These are phyloP conservation scores for Anas georgica DNA, from an alignment of 2,797 vertebrate species.

Conservation along the genomic window DNA sequence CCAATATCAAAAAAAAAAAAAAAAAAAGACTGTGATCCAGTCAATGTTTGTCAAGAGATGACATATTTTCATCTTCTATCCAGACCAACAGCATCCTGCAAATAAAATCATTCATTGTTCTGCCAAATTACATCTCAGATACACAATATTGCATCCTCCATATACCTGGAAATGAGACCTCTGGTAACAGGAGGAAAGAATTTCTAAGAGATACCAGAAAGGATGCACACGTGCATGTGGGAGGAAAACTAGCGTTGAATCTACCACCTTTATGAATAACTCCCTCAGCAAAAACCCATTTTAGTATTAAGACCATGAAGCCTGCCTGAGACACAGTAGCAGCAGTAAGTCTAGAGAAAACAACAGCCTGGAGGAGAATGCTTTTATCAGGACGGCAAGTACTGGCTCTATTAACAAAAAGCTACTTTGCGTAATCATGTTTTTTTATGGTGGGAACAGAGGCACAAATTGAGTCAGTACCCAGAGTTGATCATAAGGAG, in stretches of 20 bases:
- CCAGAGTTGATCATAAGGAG: background rate
- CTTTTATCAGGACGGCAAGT: background rate
- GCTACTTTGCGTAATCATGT: background rate
- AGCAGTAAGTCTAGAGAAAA: background rate
- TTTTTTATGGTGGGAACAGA: background rate
- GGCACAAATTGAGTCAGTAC: fast-evolving
- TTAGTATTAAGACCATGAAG: background rate
- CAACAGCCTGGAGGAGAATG: background rate
- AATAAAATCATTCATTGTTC: background rate
- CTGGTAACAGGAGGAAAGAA: background rate
- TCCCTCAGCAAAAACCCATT: background rate
- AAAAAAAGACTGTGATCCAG: background rate
- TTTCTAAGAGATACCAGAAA: background rate
- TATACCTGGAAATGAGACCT: background rate
- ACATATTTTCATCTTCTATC: background rate
- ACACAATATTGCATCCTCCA: background rate
- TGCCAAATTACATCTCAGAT: background rate
- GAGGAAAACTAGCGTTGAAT: background rate
- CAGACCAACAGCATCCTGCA: background rate
- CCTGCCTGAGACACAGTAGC: background rate
- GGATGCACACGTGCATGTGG: fast-evolving
- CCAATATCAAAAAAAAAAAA: background rate
- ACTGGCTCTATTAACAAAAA: background rate
- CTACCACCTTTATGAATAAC: background rate
- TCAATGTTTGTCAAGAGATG: background rate